phyloP scores from a whole-genome alignment of 1,140 invertebrate genomes.

The Ladona fulva region DNA sequence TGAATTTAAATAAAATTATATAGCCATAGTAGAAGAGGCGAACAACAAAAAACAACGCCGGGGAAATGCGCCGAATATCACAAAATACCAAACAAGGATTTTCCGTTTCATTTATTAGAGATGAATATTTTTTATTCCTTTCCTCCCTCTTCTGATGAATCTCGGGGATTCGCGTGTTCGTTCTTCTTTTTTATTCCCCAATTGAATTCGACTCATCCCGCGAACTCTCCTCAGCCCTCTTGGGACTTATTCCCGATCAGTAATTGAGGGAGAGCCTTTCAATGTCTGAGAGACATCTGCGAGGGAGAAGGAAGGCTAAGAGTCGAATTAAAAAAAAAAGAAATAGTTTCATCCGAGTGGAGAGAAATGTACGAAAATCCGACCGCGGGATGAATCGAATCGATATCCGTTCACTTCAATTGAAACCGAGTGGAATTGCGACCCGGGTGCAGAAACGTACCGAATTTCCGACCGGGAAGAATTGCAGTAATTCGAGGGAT shows the following conservation, averaged over 20 bases:
- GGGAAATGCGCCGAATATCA: neutral
- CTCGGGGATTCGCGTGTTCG: neutral
- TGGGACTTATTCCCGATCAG: neutral
- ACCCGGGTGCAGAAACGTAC: too few species aligned
- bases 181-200: neutral
- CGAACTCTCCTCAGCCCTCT: neutral
- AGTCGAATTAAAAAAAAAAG: too few species aligned
- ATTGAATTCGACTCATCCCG: neutral
- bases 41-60: neutral
- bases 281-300: too few species aligned
- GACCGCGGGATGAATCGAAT: too few species aligned
- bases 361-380: too few species aligned
- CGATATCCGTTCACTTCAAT: too few species aligned
- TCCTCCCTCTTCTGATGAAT: neutral
- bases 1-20: neutral
- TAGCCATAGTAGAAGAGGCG: neutral
- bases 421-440: too few species aligned
- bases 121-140: neutral
- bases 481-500: too few species aligned
- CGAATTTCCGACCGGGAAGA: too few species aligned
- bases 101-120: neutral
- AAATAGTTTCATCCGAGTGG: too few species aligned
- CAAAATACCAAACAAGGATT: neutral
- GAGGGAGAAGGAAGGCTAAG: too few species aligned
- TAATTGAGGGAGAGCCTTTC: neutral